Evolutionary conservation across 2,797 vertebrate genomes (phyloP), one percentile per base, ranked within the genome.

Genomic region (Sebastes miniatus): DNA sequence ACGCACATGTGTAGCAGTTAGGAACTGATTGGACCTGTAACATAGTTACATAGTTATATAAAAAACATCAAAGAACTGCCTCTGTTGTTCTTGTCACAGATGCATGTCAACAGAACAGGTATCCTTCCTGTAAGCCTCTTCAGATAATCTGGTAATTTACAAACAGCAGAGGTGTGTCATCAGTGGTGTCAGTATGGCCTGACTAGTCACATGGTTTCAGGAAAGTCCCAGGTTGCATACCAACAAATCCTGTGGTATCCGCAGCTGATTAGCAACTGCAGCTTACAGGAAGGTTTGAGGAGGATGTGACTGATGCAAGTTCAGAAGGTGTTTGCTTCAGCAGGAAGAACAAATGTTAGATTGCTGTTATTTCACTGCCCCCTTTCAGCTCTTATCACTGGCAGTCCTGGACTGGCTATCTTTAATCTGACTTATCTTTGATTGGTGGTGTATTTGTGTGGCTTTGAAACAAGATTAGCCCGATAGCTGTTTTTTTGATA

Each of bases 191-290:
- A 16, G 8, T 89, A 84, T 92, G 92, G 93, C 71, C 90, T 90
- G 88, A 90, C 85, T 75, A 56, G 90, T 95, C 96, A 95, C 91
- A 84, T 95, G 94, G 54, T 75, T 29, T 68, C 73, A 91, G 95
- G 95, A 96, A 96, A 95, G 85, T 77, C 94, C 93, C 94, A 69
- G 80, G 52, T 83, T 84, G 81, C 25, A 59, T 77, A 43, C 82
- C 31, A 76, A 80, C 69, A 39, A 81, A 87, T 81, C 73, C 65
- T 87, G 73, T 18, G 29, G 63, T 75, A 32, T 52, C 63, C 63
- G 68, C 85, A 74, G 80, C 85, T 91, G 90, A 88, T 89, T 68
- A 64, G 34, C 71, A 62, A 34, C 71, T 72, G 67, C 81, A 69
- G 67, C 36, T 78, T 75, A 57, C 72, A 47, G 80, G 58, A 68